Base-by-base conservation (phyloP, 1,140 invertebrate species). In the Amyelois transitella region DNA sequence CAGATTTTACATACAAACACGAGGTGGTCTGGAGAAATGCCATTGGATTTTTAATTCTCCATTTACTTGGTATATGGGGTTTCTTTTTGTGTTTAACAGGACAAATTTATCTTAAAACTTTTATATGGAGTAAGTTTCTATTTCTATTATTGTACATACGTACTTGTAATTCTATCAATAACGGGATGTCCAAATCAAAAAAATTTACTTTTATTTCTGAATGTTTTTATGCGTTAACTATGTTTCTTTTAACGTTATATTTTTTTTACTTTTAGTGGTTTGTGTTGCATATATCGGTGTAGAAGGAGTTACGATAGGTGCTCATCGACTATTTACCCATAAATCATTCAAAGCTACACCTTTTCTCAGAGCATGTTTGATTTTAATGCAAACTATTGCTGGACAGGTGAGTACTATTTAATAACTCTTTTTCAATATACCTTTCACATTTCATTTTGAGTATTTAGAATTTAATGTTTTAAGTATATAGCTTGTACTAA, bases 321-420 rank as follows among this genome's bases (percentile, higher is more conserved):
- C 90, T 17, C 91, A 92, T 61, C 68, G 91, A 47, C 60, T 88
- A 6, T 92, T 81, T 55, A 77, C 90, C 0, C 91, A 92, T 64
- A 90, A 81, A 63, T 75, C 86, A 0, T 92, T 89, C 69, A 91
- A 91, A 71, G 89, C 85, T 3, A 83, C 55, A n/a, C 78, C 77
- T 6, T 47, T 72, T 2, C 57, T 91, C 0, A 84, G 83, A 64
- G 63, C 83, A 0, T 51, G 77, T 12, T 58, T 92, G 1, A 47
- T 91, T 12, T 17, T 90, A 2, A 55, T 86, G 10, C 90, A 91
- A 55, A 90, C 90, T 0, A 64, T 89, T 6, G 85, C 90, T 43
- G 90, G 90, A 58, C 90, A 92, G 82, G 90, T 48, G 5, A 21
- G 10, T 38, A 38, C 14, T 38, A 38, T n/a, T 6, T 91, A 75